Percentiles rank a stretch among this genome's conserved stretches.
Conservation (phyloP, 2,888 invertebrate genomes). For the Leucophenga montana region DNA sequence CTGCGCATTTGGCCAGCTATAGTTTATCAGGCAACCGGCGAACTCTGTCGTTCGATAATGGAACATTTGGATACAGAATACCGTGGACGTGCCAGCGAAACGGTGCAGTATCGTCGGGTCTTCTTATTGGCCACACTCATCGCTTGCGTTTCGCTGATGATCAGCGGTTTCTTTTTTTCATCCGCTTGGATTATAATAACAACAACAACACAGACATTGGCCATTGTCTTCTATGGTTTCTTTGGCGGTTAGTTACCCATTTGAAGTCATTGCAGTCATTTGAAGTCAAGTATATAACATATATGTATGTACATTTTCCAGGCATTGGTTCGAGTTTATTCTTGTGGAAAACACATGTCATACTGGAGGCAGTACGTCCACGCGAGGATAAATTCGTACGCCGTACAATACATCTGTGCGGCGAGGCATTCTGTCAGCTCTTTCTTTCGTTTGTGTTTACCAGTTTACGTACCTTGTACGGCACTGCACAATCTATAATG, state of each 20-base stretch:
- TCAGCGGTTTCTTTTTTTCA: slow-evolving; percentile 71
- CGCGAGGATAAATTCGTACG: slow-evolving; percentile 72
- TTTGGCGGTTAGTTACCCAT: slow-evolving; percentile 65
- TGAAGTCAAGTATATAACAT: neutral
- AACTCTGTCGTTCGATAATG: slow-evolving; percentile 70
- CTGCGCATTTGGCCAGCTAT: slow-evolving; percentile 72
- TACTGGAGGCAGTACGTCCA: slow-evolving; percentile 71
- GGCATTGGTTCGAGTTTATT: slow-evolving; percentile 71
- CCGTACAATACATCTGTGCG: slow-evolving; percentile 71
- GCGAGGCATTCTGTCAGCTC: slow-evolving; percentile 72
- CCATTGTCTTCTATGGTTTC: slow-evolving; percentile 70
- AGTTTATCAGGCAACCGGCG: slow-evolving; percentile 70
- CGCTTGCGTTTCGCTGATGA: slow-evolving; percentile 68
- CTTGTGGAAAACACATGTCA: slow-evolving; percentile 70
- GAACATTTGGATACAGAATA: slow-evolving; percentile 70
- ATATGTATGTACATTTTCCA: slow-evolving; percentile 35
- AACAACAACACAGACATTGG: slow-evolving; percentile 69
- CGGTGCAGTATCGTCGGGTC: slow-evolving; percentile 63
- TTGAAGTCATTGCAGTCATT: neutral
- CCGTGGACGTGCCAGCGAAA: slow-evolving; percentile 65
- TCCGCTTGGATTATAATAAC: slow-evolving; percentile 71
- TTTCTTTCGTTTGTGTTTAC: slow-evolving; percentile 72
- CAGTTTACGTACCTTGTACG: slow-evolving; percentile 71
- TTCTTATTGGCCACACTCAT: slow-evolving; percentile 69
- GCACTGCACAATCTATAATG: slow-evolving; percentile 70